Base-by-base conservation (phyloP, 2,888 invertebrate species). In the Hydraecia micacea region DNA sequence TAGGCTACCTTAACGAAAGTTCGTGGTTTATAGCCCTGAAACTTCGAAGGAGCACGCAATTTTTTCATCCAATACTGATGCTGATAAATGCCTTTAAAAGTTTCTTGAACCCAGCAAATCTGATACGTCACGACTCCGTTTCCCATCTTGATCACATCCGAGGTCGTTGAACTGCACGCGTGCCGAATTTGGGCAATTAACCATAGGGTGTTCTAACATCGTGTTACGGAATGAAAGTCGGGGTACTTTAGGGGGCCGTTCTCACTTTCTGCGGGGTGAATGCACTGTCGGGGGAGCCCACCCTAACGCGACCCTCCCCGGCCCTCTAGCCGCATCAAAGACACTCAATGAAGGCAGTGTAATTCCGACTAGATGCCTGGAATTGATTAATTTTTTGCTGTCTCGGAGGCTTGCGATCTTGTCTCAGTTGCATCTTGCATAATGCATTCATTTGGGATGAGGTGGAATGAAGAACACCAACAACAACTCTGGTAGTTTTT, bases 261-360 rank as follows among this genome's bases (percentile, higher is more conserved):
- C 95, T 96, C 96, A 95, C 96, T 96, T 96, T 96, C 96, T 92
- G 90, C 93, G 96, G 96, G 97, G 96, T 96, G 97, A 96, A 96
- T 96, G 97, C 96, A 96, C 97, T 94, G 91, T 86, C 92, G 93
- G 94, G 95, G 94, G 94, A 87, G 93, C 92, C 93, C 94, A 91
- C 94, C 94, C 95, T 93, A 87, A 85, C 90, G 91, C 92, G 90
- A 91, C 91, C 93, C 94, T 91, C 93, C 92, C 91, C 85, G 82
- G 91, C 93, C 93, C 94, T 93, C 92, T 92, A 91, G 92, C 92
- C 94, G 93, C 95, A 95, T 93, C 93, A 91, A 95, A 96, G 96
- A 95, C 93, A 94, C 91, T 94, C 94, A 94, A 93, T 94, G 93
- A 93, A 94, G 94, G 92, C 89, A 90, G 88, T 89, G 90, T 90